Conservation (phyloP, 2,888 invertebrate genomes). For the Pantelozetes paolii region DNA sequence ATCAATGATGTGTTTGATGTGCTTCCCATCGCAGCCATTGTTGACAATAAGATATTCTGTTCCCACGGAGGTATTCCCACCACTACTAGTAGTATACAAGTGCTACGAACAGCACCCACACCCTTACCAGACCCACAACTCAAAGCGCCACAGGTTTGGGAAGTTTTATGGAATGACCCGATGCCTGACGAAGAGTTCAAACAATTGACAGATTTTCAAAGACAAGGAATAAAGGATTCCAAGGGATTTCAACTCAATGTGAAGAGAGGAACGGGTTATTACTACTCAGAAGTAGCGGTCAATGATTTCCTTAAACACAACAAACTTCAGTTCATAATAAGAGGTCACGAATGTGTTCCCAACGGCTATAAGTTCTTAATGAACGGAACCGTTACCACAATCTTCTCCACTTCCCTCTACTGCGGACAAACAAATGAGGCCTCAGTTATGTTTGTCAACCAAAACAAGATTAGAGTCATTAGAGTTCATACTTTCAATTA, state of each 20-base stretch:
- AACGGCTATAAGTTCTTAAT: conserved; percentile 60
- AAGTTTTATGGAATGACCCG: conserved; percentile 69
- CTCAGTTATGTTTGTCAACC: conserved; percentile 65
- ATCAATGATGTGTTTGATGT: conserved; percentile 67
- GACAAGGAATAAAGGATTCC: not conserved
- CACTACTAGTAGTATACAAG: conserved; percentile 37
- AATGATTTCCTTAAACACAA: conserved; percentile 64
- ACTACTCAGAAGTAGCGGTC: conserved; percentile 65
- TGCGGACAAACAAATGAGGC: conserved; percentile 69
- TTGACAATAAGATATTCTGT: conserved; percentile 68
- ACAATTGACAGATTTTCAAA: not conserved
- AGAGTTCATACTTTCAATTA: conserved; percentile 60
- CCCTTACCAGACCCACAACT: conserved; percentile 63
- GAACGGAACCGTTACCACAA: conserved; percentile 65
- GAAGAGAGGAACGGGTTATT: conserved; percentile 67
- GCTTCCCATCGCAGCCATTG: conserved; percentile 67
- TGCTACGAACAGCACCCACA: conserved; percentile 57
- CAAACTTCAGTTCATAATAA: conserved; percentile 64
- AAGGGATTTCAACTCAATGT: conserved; percentile 64
- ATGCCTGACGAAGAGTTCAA: conserved; percentile 38
- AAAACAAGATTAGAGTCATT: conserved; percentile 63
- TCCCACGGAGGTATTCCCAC: conserved; percentile 74
- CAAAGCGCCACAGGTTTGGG: conserved; percentile 70
- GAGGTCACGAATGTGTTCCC: conserved; percentile 64
- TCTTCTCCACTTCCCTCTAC: conserved; percentile 70